A percentile compares a stretch with the other conserved stretches of the same genome.
Evolutionary conservation across 2,113 vertebrate genomes (phyloP).

Genomic region (Theropithecus gelada): DNA sequence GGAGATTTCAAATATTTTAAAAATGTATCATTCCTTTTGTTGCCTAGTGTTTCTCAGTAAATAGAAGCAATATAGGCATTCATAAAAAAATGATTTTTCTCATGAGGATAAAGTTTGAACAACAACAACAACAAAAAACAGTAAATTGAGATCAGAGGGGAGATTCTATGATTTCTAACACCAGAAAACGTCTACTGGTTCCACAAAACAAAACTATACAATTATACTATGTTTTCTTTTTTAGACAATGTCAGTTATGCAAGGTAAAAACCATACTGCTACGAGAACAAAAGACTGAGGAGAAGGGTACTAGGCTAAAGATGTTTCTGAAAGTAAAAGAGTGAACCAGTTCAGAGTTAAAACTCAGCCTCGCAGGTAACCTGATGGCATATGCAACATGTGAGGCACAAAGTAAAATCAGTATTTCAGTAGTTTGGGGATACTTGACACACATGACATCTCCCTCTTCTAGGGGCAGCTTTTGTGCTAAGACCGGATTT

Average conservation of each 20-base stretch:
- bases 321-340: not conserved
- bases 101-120: not conserved
- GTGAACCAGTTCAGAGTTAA: not conserved
- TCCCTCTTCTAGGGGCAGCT: not conserved
- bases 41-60: not conserved
- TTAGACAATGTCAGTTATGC: not conserved
- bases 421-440: not conserved
- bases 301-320: not conserved
- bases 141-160: not conserved
- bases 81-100: not conserved
- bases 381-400: accelerated
- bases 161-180: not conserved
- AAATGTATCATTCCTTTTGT: not conserved
- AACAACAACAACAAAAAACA: too few species aligned
- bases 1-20: not conserved
- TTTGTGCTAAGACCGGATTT: not conserved
- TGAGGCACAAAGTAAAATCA: not conserved
- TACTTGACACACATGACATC: too few species aligned
- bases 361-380: not conserved
- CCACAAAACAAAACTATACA: not conserved
- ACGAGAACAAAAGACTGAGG: not conserved
- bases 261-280: not conserved
- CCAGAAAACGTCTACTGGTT: not conserved
- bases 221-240: not conserved
- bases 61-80: not conserved